Evolutionary conservation across 2,797 vertebrate genomes (phyloP).

Genomic region (Acomys russatus): DNA sequence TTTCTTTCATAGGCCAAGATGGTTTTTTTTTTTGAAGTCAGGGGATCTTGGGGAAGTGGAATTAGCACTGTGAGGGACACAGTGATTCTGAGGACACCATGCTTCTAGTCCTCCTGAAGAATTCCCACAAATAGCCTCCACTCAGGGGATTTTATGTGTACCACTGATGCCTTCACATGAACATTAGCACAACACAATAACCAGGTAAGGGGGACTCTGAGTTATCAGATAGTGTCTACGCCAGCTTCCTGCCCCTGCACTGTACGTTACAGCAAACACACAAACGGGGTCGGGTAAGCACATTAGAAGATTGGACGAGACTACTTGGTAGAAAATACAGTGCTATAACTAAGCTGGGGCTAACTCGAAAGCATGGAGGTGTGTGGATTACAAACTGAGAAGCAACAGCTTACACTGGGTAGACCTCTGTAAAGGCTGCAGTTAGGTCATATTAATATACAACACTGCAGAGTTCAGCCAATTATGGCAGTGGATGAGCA

Average conservation of each 20-base stretch:
- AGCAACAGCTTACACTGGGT: background rate
- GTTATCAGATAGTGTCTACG: background rate
- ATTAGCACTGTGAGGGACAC: background rate
- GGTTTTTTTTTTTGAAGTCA: fast-evolving
- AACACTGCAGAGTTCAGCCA: background rate
- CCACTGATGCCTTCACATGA: background rate
- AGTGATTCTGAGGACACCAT: background rate
- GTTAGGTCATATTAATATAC: background rate
- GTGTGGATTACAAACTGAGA: background rate
- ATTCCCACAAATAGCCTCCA: background rate
- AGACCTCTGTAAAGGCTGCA: background rate
- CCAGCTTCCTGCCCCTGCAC: background rate
- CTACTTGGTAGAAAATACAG: background rate
- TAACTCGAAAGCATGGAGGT: background rate
- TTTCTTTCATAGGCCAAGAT: background rate
- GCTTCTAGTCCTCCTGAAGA: background rate
- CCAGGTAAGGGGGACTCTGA: background rate
- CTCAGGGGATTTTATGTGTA: background rate
- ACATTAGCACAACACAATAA: background rate
- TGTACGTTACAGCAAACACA: background rate
- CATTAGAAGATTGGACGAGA: fast-evolving
- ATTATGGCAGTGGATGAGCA: background rate
- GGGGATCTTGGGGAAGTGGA: too few relatives aligned
- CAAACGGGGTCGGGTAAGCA: background rate
- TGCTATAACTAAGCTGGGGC: background rate